Percentiles rank a stretch among this genome's conserved stretches.
These are phyloP conservation scores for Eledone cirrhosa DNA, from an alignment of 2,888 invertebrate genomes.

Conservation along the genomic window DNA sequence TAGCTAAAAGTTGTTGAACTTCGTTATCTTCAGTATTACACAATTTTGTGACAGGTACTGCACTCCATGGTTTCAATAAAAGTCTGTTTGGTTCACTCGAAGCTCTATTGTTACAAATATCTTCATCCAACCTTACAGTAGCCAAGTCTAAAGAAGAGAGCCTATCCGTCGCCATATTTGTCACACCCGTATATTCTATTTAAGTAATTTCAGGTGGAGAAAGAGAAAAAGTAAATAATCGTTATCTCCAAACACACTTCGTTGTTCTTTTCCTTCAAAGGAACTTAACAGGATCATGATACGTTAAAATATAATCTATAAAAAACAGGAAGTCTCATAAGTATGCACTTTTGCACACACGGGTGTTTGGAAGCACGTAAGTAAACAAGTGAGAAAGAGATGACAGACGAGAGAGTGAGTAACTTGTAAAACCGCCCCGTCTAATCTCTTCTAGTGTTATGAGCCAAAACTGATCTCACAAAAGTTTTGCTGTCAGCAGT, in stretches of 20 bases:
- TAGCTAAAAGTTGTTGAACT: conserved; percentile 2
- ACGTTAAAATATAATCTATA: no score
- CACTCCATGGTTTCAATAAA: conserved; percentile 9
- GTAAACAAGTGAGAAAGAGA: no score
- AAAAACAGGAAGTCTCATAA: no score
- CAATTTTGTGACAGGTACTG: background rate
- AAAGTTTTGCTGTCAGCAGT: no score
- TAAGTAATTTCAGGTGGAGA: conserved; percentile 19
- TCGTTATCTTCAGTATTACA: conserved; percentile 4
- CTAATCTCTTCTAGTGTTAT: no score
- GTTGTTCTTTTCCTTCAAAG: background rate
- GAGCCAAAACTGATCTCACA: no score
- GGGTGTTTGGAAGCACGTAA: no score
- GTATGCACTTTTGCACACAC: no score
- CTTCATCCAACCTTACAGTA: background rate
- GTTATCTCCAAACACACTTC: background rate
- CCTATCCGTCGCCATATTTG: conserved; percentile 20
- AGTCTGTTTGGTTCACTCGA: background rate
- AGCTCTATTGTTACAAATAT: background rate
- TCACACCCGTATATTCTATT: background rate
- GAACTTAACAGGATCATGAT: no score
- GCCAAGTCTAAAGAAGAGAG: background rate
- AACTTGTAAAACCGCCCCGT: no score
- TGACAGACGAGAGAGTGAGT: no score
- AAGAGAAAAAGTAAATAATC: background rate